Evolutionary conservation across 2,797 vertebrate species (phyloP).

Genomic region (Macroramphosus scolopax): DNA sequence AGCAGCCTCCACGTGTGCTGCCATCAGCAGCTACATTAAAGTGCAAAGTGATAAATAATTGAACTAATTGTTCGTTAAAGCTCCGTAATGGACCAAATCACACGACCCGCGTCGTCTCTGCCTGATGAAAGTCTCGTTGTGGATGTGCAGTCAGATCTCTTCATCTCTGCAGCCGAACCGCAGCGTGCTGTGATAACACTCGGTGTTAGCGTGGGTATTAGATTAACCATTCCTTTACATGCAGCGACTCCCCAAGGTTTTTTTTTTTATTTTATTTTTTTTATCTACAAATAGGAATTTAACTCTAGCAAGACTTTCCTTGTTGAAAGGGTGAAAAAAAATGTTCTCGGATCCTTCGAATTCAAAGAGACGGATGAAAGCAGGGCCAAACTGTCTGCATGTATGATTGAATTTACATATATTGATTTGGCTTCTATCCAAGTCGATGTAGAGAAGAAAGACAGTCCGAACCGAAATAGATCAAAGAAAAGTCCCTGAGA

Average conservation of each 20-base stretch:
- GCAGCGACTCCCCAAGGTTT: conserved; percentile 41
- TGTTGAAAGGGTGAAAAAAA: conserved; percentile 6
- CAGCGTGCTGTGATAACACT: conserved; percentile 23
- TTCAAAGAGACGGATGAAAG: conserved; percentile 7
- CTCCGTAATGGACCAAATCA: too few relatives aligned
- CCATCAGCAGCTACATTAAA: too few relatives aligned
- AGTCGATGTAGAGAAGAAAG: background rate
- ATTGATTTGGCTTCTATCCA: background rate
- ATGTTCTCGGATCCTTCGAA: background rate
- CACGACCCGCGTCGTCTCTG: too few relatives aligned
- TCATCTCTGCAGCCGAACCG: conserved; percentile 3
- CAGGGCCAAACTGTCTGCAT: background rate
- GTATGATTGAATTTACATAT: background rate
- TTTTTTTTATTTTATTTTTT: too few relatives aligned
- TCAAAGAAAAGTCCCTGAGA: background rate
- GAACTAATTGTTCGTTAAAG: too few relatives aligned
- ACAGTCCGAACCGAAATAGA: background rate
- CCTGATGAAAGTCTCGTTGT: too few relatives aligned
- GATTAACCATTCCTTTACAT: conserved; percentile 32
- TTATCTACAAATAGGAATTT: conserved; percentile 35
- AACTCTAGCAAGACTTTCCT: conserved; percentile 11
- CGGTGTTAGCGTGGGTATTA: conserved; percentile 43
- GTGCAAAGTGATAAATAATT: too few relatives aligned
- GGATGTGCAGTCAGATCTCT: conserved; percentile 8
- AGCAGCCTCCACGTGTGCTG: too few relatives aligned